phyloP scores from a whole-genome alignment of 2,888 invertebrate species.

The Eupithecia exiguata region DNA sequence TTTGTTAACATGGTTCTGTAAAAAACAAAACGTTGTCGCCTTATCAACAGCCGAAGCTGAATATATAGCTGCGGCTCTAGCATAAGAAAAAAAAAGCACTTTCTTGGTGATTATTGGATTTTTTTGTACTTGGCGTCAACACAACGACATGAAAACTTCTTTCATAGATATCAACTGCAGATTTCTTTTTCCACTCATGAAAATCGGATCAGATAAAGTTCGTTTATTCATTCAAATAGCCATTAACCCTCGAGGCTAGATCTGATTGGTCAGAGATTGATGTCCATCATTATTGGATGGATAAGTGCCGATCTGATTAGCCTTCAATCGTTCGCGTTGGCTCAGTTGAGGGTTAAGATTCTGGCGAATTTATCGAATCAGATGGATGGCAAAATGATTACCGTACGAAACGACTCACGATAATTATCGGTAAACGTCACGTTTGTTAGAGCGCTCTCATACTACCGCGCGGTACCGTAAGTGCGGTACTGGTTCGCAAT shows the following conservation, averaged over 20 bases:
- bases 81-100: no score
- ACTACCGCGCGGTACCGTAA: no score
- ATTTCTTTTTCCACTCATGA: neutral
- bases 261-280: conserved; percentile 73
- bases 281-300: conserved; percentile 66
- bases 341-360: neutral
- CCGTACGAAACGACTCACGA: neutral
- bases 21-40: no score
- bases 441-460: no score
- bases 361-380: neutral
- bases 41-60: no score
- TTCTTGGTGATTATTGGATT: no score
- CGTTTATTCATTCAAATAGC: neutral
- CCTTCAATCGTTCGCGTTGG: neutral
- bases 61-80: no score
- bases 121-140: no score
- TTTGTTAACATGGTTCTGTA: no score
- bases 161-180: neutral
- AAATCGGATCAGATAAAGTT: neutral
- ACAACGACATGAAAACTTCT: neutral
- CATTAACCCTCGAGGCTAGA: conserved; percentile 41
- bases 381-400: neutral
- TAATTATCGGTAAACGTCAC: neutral
- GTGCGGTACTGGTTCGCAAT: no score
- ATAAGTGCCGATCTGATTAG: conserved; percentile 59